Evolutionary conservation across 2,113 vertebrate genomes (phyloP), one percentile per base, ranked within the genome.

Genomic region (Pseudopipra pipra): DNA sequence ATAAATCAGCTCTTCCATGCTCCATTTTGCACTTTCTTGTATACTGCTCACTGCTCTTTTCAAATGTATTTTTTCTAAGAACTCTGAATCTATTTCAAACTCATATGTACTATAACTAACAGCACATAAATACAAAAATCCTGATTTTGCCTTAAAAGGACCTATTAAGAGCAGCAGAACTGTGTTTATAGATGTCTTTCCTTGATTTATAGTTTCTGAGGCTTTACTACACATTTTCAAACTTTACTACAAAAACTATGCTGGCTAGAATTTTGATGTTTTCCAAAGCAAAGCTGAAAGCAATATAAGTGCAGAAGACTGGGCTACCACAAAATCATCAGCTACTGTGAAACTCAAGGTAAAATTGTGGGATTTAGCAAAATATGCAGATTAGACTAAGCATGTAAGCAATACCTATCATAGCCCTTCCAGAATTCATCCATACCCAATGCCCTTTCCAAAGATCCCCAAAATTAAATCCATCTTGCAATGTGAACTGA

Each of bases 391-490:
- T 37, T 27, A 66, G 28, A 30, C 8, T 17, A 59, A 87, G 13
- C 0, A 0, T 46, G 31, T 15, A 55, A 63, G 23, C 30, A 41
- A 37, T 2, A 4, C 18, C 22, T 19, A 39, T 3, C 1, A 0
- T 5, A 82, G 41, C 19, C 14, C 14, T 43, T 43, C 13, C 44
- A 61, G 33, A 71, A 65, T 15, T 65, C 54, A 72, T n/a, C 37
- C 62, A 54, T 21, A 23, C 5, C 4, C 13, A 28, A 7, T 4
- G 47, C 28, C 46, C 6, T 20, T 74, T 43, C 20, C 47, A 71
- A 44, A 71, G 18, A 43, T 46, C 24, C 7, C 51, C 1, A 28
- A 61, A 90, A 28, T 12, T 11, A 84, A 78, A 74, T 43, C 28
- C 7, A 27, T 35, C 19, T 49, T 24, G 12, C 54, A 79, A 15